Percentiles rank a stretch among this genome's conserved stretches.
These are phyloP conservation scores for Zoanthus sociatus DNA, from an alignment of 92 coral and sea anemone genomes.

Conservation along the genomic window DNA sequence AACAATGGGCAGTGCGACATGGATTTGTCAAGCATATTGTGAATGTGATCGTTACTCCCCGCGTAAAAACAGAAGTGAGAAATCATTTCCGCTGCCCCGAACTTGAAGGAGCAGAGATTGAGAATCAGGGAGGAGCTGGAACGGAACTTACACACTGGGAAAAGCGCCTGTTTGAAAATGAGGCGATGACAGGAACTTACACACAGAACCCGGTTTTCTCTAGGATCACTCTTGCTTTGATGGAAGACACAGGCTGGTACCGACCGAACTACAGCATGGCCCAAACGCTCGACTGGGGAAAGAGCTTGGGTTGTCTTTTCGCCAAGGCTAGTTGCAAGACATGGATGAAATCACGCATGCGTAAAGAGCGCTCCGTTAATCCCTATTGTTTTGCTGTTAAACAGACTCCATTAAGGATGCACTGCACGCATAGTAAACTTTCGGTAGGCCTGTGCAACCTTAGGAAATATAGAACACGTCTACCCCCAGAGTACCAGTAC, in stretches of 20 bases:
- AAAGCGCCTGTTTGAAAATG: slow-evolving; percentile 96
- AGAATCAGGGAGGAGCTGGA: slow-evolving; percentile 95
- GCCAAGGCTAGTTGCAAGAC: slow-evolving; percentile 94
- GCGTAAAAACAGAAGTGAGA: slow-evolving; percentile 80
- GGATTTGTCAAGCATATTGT: slow-evolving; percentile 79
- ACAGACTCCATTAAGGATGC: slow-evolving; percentile 89
- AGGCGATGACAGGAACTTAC: slow-evolving; percentile 99
- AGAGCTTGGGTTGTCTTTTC: slow-evolving; percentile 86
- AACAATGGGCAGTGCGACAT: slow-evolving; percentile 85
- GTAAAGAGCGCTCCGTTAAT: slow-evolving; percentile 64
- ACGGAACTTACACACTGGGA: slow-evolving; percentile 99
- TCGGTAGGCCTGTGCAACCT: slow-evolving; percentile 96
- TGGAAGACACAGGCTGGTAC: slow-evolving; percentile 99
- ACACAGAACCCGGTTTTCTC: slow-evolving; percentile 99
- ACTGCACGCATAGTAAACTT: slow-evolving; percentile 94
- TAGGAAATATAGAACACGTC: slow-evolving; percentile 68
- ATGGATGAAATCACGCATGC: slow-evolving; percentile 90
- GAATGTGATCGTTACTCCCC: slow-evolving; percentile 91
- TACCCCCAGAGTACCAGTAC: slow-evolving; percentile 91
- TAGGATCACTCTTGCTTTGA: slow-evolving; percentile 88
- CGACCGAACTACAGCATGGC: slow-evolving; percentile 91
- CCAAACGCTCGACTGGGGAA: slow-evolving; percentile 96
- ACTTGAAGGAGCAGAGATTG: slow-evolving; percentile 97
- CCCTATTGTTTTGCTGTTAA: slow-evolving; percentile 93
- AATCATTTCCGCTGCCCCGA: slow-evolving; percentile 86